phyloP scores from a whole-genome alignment of 2,888 invertebrate genomes.

The Chironomus tentans region DNA sequence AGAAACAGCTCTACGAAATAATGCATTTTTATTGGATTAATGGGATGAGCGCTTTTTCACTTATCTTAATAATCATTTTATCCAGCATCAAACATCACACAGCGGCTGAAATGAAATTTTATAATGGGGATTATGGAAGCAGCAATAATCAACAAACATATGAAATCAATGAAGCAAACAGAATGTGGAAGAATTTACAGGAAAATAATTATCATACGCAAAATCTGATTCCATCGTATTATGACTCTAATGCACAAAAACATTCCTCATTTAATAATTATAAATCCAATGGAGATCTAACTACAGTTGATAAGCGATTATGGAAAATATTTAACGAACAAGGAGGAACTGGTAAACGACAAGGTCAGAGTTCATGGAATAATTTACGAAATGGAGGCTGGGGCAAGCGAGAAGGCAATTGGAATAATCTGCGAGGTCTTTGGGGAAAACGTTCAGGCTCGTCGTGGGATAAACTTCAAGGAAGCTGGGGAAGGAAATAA shows the following conservation, averaged over 20 bases:
- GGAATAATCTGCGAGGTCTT: constrained; percentile 18
- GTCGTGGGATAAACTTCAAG: neutral
- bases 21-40: neutral
- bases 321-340: neutral
- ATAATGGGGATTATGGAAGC: neutral
- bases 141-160: too few species aligned
- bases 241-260: too few species aligned
- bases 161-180: too few species aligned
- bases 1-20: neutral
- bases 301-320: neutral
- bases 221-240: too few species aligned
- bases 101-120: neutral
- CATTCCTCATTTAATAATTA: too few species aligned
- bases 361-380: neutral
- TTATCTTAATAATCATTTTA: neutral
- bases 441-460: constrained; percentile 14
- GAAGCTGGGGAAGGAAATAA: neutral
- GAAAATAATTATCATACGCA: neutral
- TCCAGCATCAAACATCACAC: neutral
- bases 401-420: constrained; percentile 16
- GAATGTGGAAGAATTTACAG: neutral
- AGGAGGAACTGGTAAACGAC: too few species aligned
- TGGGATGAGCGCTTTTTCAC: neutral
- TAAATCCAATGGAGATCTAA: neutral
- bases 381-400: neutral